A percentile compares a stretch with the other conserved stretches of the same genome.
Evolutionary conservation across 2,113 vertebrate genomes (phyloP).

Genomic region (Synchiropus splendidus): DNA sequence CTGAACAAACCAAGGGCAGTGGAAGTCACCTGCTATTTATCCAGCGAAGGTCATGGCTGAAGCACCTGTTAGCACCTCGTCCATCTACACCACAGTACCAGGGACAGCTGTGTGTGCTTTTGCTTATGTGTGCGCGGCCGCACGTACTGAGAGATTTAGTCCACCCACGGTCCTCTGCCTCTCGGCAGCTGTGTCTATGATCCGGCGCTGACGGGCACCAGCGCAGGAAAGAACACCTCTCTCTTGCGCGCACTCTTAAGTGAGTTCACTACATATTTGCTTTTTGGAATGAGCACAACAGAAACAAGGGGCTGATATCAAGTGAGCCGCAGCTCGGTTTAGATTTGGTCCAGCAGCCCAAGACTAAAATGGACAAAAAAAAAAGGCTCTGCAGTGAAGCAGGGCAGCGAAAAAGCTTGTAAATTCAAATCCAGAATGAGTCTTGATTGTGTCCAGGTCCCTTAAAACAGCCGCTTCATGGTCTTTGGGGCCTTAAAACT

Average conservation of each 20-base stretch:
- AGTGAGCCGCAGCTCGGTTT: constrained; percentile 33
- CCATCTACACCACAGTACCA: constrained; percentile 58
- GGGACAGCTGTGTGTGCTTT: constrained; percentile 62
- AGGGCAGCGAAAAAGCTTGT: constrained; percentile 30
- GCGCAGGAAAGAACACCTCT: constrained; percentile 49
- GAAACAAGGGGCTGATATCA: constrained; percentile 32
- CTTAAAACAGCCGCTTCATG: constrained; percentile 23
- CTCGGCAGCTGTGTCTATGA: constrained; percentile 61
- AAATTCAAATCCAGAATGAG: constrained; percentile 33
- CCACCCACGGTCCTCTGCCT: constrained; percentile 61
- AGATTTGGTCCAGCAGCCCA: constrained; percentile 42
- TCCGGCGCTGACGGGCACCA: constrained; percentile 48
- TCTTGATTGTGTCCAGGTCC: constrained; percentile 32
- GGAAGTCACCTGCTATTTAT: constrained; percentile 65
- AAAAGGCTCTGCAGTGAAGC: constrained; percentile 18
- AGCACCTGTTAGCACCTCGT: constrained; percentile 69
- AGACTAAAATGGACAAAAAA: constrained; percentile 20
- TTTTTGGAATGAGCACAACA: constrained; percentile 47
- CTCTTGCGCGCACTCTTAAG: constrained; percentile 19
- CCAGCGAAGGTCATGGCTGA: constrained; percentile 52
- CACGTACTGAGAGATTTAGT: constrained; percentile 60
- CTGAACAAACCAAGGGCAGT: constrained; percentile 54
- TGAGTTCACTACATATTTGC: constrained; percentile 47
- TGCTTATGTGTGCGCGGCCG: constrained; percentile 37
- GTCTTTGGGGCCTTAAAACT: constrained; percentile 26